Percentiles rank a stretch among this genome's conserved stretches.
These are phyloP conservation scores for Argyresthia albistria DNA, from an alignment of 2,888 invertebrate species.

Conservation along the genomic window DNA sequence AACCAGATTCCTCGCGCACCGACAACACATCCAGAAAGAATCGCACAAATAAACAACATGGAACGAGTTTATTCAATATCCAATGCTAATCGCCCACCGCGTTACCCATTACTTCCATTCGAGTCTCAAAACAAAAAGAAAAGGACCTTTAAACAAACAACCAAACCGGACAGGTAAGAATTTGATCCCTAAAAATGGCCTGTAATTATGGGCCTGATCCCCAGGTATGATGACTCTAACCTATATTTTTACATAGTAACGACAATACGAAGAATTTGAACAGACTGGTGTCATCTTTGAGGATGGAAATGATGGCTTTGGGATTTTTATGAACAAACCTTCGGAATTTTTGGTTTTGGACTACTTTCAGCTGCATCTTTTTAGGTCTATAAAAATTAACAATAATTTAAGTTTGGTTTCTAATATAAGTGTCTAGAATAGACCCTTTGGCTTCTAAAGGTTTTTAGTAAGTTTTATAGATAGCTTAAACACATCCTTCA, in stretches of 20 bases:
- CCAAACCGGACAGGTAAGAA: conserved; percentile 41
- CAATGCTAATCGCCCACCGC: conserved; percentile 22
- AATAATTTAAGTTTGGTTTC: too few species aligned
- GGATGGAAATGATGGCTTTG: conserved; percentile 22
- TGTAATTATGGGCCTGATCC: conserved; percentile 31
- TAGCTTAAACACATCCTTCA: too few species aligned
- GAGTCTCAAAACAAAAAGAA: conserved; percentile 19
- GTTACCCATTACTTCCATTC: conserved; percentile 21
- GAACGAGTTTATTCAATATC: conserved; percentile 15
- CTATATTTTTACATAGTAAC: conserved; percentile 45
- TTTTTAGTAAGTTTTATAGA: too few species aligned
- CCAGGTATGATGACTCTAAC: conserved; percentile 24
- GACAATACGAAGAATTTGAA: too few species aligned
- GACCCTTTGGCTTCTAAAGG: too few species aligned
- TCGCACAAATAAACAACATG: background rate
- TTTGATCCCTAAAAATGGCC: conserved; percentile 18
- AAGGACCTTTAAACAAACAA: conserved; percentile 42
- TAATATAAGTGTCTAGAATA: too few species aligned
- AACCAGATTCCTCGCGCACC: background rate
- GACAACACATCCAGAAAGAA: background rate
- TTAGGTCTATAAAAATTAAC: too few species aligned
- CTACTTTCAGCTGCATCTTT: background rate
- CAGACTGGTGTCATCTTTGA: too few species aligned
- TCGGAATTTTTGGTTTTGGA: background rate
- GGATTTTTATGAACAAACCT: conserved; percentile 5